A percentile compares a stretch with the other conserved stretches of the same genome.
phyloP scores from a whole-genome alignment of 2,113 vertebrate genomes.

The Scophthalmus maximus region DNA sequence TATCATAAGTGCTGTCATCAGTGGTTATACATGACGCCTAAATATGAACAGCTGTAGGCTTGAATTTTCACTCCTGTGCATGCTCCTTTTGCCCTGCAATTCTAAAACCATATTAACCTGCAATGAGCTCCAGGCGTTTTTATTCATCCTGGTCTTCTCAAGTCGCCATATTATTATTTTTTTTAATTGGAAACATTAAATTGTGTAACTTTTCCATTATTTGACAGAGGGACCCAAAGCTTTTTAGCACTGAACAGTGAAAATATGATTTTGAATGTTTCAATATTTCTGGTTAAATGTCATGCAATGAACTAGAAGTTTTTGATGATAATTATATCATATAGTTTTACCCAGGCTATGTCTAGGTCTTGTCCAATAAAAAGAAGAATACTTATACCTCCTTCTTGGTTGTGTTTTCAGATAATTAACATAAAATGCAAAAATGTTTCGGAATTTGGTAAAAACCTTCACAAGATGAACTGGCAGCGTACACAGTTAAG shows the following conservation, averaged over 20 bases:
- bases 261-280: no score
- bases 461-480: conserved; percentile 8
- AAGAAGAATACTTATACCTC: neutral
- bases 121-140: conserved; percentile 4
- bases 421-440: neutral
- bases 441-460: neutral
- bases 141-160: neutral
- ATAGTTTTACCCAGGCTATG: no score
- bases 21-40: conserved; percentile 5
- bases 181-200: neutral
- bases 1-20: conserved; percentile 4
- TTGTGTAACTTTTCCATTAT: neutral
- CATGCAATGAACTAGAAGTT: no score
- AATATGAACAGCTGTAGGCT: conserved; percentile 6
- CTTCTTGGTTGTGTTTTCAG: neutral
- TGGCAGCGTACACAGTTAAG: conserved; percentile 22
- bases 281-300: no score
- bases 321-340: no score
- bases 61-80: neutral
- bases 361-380: no score
- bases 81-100: no score
- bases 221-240: neutral
- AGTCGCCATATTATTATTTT: neutral
- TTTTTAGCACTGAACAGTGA: no score
- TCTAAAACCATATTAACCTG: conserved; percentile 18